Percentiles rank a stretch among this genome's conserved stretches.
These are phyloP conservation scores for Steatornis caripensis DNA, from an alignment of 2,113 vertebrate genomes.

Conservation along the genomic window DNA sequence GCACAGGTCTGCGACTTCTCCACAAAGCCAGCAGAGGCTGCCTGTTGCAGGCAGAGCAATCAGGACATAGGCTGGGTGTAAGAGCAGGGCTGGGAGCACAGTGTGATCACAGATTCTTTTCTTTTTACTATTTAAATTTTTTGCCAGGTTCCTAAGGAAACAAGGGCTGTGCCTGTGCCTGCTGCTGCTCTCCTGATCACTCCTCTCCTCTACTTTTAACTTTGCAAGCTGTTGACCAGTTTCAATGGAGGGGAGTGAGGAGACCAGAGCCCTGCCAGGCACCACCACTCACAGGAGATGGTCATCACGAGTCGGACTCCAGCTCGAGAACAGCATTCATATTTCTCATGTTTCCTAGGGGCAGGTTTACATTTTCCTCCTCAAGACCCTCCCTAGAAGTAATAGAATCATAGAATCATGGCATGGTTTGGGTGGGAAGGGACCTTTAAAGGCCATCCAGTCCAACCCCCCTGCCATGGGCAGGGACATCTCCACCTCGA, in stretches of 20 bases:
- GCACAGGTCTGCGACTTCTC: neutral
- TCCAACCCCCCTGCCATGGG: fast-evolving
- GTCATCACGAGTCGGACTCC: neutral
- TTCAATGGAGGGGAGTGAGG: neutral
- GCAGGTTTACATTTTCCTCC: neutral
- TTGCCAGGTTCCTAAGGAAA: neutral
- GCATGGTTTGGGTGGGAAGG: neutral
- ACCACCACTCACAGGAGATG: neutral
- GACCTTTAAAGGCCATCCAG: neutral
- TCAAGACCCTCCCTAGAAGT: neutral
- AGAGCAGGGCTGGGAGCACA: neutral
- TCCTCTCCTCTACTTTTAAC: neutral
- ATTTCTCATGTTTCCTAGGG: neutral
- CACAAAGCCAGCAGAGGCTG: neutral
- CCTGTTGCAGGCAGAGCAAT: neutral
- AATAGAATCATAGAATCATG: neutral
- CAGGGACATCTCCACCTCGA: neutral
- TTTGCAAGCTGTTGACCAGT: neutral
- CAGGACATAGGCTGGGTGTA: neutral
- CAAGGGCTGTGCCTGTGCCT: neutral
- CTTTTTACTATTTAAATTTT: neutral
- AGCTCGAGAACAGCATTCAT: neutral
- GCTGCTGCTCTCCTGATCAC: neutral
- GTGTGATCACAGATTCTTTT: neutral
- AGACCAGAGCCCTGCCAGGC: neutral